Conservation (phyloP, 2,113 vertebrate genomes). For the Catagonus wagneri region DNA sequence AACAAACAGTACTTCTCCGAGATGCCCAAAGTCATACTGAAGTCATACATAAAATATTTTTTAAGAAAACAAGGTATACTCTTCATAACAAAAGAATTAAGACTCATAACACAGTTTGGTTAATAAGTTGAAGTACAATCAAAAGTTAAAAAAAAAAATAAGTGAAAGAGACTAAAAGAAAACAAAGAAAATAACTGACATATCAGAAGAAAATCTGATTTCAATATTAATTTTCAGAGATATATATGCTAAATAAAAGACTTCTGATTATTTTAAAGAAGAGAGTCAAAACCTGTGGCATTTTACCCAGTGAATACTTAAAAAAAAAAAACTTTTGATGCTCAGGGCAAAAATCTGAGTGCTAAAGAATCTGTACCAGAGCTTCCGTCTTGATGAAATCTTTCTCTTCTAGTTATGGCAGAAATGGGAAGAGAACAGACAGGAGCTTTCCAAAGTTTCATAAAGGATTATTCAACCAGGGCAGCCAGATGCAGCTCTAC, state of each 20-base stretch:
- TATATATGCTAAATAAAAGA: slow-evolving; percentile 19
- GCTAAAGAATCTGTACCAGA: not conserved
- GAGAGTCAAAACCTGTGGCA: not conserved
- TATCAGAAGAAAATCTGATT: not conserved
- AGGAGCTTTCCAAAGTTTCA: not conserved
- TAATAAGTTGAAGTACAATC: slow-evolving; percentile 5
- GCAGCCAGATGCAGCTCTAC: not conserved
- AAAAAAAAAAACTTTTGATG: not conserved
- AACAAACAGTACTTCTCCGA: not conserved
- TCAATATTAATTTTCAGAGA: slow-evolving; percentile 19
- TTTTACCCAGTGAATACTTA: not conserved
- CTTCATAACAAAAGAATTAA: not conserved
- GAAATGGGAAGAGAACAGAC: not conserved
- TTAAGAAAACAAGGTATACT: not conserved
- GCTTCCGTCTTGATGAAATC: not conserved
- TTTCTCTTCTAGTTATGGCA: not conserved
- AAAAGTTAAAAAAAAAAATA: not conserved
- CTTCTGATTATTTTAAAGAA: not conserved
- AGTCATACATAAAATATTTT: slow-evolving; percentile 33
- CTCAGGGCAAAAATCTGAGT: not conserved
- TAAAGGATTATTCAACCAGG: not conserved
- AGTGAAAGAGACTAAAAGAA: not conserved
- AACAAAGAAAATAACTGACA: not conserved
- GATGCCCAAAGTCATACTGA: not conserved
- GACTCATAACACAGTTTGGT: not conserved